These are phyloP conservation scores for Rhynchonema sp. DNA, from an alignment of 2,888 invertebrate species.

Conservation along the genomic window DNA sequence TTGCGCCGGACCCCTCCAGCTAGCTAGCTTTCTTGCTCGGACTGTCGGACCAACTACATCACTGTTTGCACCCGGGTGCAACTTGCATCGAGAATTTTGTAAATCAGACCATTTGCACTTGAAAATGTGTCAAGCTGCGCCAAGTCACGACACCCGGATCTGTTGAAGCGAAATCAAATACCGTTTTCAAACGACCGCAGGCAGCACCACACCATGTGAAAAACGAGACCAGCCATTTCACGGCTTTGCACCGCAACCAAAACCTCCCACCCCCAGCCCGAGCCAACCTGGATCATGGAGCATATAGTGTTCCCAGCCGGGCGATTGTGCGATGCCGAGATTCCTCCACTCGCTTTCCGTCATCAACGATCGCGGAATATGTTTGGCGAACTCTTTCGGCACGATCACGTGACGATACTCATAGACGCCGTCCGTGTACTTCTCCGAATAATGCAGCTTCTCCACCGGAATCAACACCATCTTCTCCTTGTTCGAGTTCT, in stretches of 20 bases:
- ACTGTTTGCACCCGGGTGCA: no score
- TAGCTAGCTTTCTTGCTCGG: no score
- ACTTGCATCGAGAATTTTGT: no score
- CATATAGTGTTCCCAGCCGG: conserved; percentile 10
- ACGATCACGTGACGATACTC: conserved; percentile 7
- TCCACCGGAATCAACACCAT: conserved; percentile 1
- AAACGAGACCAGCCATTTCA: no score
- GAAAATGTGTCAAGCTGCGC: no score
- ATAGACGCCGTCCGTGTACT: conserved; percentile 7
- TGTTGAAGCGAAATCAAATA: no score
- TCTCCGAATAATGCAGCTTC: conserved; percentile 7
- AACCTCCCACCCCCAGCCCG: no score
- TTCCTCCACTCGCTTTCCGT: conserved; percentile 10
- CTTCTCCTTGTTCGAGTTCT: no score
- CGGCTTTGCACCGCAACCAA: background rate
- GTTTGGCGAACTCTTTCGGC: conserved; percentile 8
- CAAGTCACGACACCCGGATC: no score
- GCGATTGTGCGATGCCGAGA: conserved; percentile 11
- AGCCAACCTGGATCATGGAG: conserved; percentile 5
- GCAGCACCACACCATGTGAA: background rate
- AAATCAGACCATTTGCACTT: no score
- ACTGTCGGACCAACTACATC: no score
- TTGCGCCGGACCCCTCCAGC: no score
- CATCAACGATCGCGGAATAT: conserved; percentile 9
- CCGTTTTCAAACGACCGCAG: background rate